phyloP scores from a whole-genome alignment of 2,888 invertebrate species.

The Diloba caeruleocephala region DNA sequence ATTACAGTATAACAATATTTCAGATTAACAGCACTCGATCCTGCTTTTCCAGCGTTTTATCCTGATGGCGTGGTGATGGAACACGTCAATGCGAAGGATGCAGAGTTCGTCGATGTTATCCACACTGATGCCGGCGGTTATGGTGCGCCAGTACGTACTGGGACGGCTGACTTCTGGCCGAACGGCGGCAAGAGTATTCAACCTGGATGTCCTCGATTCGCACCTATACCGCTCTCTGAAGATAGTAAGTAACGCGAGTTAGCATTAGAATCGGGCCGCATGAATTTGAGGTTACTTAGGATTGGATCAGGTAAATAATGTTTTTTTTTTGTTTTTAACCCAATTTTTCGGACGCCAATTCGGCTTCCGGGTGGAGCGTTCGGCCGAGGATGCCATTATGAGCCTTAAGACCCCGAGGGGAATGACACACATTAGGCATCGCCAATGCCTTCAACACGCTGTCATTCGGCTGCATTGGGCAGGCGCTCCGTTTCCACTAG shows the following conservation, averaged over 20 bases:
- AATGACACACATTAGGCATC: no score
- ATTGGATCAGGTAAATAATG: no score
- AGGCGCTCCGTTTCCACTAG: no score
- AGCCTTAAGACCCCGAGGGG: no score
- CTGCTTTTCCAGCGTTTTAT: constrained; percentile 90
- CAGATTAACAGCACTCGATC: constrained; percentile 90
- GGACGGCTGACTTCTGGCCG: constrained; percentile 90
- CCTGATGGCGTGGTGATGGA: constrained; percentile 83
- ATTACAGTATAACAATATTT: constrained; percentile 46
- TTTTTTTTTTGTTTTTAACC: no score
- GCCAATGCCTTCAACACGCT: no score
- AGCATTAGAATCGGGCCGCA: no score
- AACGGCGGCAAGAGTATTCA: constrained; percentile 89
- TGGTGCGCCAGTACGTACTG: constrained; percentile 89
- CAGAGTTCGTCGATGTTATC: constrained; percentile 91
- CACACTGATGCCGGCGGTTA: constrained; percentile 91
- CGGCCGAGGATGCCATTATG: no score
- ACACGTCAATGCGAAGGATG: constrained; percentile 86
- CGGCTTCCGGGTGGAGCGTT: no score
- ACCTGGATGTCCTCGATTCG: constrained; percentile 89
- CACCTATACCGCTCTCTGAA: constrained; percentile 84
- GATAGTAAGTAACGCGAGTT: constrained; percentile 73
- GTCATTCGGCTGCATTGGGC: no score
- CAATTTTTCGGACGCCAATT: no score
- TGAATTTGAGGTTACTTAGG: no score